These are phyloP conservation scores for Coleophora flavipennella DNA, from an alignment of 2,888 invertebrate species.

Conservation along the genomic window DNA sequence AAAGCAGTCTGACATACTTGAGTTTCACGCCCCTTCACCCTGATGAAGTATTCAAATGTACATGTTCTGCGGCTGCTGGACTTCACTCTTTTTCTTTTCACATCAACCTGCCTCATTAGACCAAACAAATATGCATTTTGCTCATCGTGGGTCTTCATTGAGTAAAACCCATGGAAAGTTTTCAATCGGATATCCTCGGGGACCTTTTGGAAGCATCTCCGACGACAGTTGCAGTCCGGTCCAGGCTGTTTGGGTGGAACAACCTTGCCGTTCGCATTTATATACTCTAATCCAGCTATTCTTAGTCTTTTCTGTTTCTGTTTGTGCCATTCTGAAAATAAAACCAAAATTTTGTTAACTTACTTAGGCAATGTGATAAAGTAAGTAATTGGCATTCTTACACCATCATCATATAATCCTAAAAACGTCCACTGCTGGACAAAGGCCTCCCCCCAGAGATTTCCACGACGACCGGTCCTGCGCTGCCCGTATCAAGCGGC, in stretches of 20 bases:
- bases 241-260: constrained; percentile 70
- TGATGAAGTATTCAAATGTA: constrained; percentile 70
- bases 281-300: constrained; percentile 69
- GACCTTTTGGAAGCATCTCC: constrained; percentile 66
- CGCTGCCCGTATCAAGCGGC: too few species aligned
- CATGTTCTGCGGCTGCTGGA: constrained; percentile 68
- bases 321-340: constrained; percentile 70
- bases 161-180: constrained; percentile 71
- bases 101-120: constrained; percentile 71
- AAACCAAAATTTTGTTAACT: background rate
- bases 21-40: constrained; percentile 69
- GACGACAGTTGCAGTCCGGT: constrained; percentile 66
- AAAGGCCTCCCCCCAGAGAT: too few species aligned
- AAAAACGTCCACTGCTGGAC: too few species aligned
- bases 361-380: background rate
- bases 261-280: constrained; percentile 72
- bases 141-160: constrained; percentile 72
- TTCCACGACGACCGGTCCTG: too few species aligned
- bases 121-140: constrained; percentile 74
- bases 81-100: constrained; percentile 70
- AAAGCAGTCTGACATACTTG: constrained; percentile 73
- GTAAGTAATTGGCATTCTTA: background rate
- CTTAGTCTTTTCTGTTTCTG: constrained; percentile 70
- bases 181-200: constrained; percentile 62
- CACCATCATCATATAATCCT: background rate